Conservation (phyloP, 1,140 invertebrate species). For the Aricia agestis region DNA sequence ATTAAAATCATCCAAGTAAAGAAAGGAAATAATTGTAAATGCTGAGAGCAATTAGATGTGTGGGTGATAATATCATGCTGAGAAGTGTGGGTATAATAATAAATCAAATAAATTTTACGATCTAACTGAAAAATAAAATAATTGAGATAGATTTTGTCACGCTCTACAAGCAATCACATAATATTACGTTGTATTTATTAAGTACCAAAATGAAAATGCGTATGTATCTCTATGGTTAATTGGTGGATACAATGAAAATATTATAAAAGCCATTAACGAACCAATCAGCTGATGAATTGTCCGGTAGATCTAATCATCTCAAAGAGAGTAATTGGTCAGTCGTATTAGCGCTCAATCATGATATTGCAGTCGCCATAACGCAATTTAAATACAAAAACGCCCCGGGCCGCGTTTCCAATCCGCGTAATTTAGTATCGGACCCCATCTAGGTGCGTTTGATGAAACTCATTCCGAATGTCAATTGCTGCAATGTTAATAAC, state of each 20-base stretch:
- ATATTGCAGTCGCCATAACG: slow-evolving; percentile 36
- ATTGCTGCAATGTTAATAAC: slow-evolving; percentile 2
- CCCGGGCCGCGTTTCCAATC: slow-evolving; percentile 25
- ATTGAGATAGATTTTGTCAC: too few species aligned
- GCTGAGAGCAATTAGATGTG: too few species aligned
- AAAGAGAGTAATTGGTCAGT: slow-evolving; percentile 40
- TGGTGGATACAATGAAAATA: background rate
- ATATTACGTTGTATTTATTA: too few species aligned
- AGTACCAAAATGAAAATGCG: background rate
- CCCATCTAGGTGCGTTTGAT: slow-evolving; percentile 17
- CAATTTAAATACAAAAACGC: slow-evolving; percentile 36
- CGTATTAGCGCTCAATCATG: slow-evolving; percentile 39
- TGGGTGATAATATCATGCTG: too few species aligned
- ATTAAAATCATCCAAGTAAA: too few species aligned
- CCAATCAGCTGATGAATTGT: slow-evolving; percentile 31
- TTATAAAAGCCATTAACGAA: slow-evolving; percentile 18
- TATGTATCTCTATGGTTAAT: background rate
- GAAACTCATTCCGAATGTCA: slow-evolving; percentile 7
- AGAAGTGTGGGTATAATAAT: too few species aligned
- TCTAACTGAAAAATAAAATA: too few species aligned
- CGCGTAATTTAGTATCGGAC: slow-evolving; percentile 22
- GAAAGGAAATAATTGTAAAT: too few species aligned
- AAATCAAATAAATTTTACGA: too few species aligned
- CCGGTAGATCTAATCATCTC: slow-evolving; percentile 35
- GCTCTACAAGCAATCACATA: too few species aligned